phyloP scores from a whole-genome alignment of 2,888 invertebrate species.

The Lepetodrilus schrolli region DNA sequence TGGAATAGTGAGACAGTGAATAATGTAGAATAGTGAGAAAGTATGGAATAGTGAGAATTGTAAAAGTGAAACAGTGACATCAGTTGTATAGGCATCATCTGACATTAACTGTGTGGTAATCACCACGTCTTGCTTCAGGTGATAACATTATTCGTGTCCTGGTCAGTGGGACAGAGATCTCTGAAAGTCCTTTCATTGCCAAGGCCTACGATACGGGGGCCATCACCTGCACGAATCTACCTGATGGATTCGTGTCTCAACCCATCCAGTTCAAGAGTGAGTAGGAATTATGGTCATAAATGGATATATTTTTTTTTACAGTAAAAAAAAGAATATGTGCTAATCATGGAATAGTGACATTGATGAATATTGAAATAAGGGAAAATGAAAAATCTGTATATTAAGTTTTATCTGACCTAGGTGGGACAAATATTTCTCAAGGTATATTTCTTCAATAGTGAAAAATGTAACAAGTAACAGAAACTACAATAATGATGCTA shows the following conservation, averaged over 20 bases:
- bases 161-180: constrained; percentile 79
- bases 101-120: no score
- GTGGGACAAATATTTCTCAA: no score
- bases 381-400: background rate
- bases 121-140: no score
- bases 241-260: constrained; percentile 90
- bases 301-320: background rate
- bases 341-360: background rate
- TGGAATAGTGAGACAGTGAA: no score
- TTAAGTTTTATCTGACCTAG: no score
- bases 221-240: constrained; percentile 90
- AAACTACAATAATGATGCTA: no score
- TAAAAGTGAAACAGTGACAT: no score
- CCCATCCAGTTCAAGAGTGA: constrained; percentile 97
- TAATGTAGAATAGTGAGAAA: no score
- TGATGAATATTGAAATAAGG: background rate
- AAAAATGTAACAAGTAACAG: no score
- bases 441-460: no score
- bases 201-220: constrained; percentile 82
- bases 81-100: no score
- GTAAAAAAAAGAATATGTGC: background rate
- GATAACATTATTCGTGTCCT: constrained; percentile 78
- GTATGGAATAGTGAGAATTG: no score
- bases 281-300: constrained; percentile 65
- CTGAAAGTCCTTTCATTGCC: constrained; percentile 94